These are phyloP conservation scores for Engystomops pustulosus DNA, from an alignment of 2,113 vertebrate species.

Conservation along the genomic window DNA sequence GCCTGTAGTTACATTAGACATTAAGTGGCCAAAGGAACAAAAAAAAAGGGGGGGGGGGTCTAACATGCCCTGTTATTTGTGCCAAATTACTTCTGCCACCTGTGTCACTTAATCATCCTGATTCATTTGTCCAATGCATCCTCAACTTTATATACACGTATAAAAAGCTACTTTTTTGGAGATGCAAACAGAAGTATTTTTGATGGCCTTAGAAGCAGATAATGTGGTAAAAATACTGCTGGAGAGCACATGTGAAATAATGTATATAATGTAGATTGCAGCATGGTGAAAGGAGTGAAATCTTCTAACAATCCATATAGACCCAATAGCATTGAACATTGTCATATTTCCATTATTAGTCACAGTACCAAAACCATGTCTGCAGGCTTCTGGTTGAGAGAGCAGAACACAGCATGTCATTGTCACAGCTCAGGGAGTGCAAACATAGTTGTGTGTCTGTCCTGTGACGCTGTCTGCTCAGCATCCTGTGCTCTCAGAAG, in stretches of 20 bases:
- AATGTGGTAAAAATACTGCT: too few species aligned
- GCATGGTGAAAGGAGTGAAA: background rate
- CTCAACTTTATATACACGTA: too few species aligned
- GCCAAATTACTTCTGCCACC: too few species aligned
- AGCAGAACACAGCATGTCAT: constrained; percentile 46
- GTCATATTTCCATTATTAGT: constrained; percentile 17
- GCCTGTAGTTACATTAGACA: too few species aligned
- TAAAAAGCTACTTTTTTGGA: too few species aligned
- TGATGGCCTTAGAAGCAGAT: too few species aligned
- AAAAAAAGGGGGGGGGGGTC: too few species aligned
- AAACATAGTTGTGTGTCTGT: constrained; percentile 39
- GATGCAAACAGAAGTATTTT: too few species aligned
- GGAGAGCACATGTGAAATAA: background rate
- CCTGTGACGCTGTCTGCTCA: constrained; percentile 37
- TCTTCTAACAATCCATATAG: background rate
- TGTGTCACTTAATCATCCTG: too few species aligned
- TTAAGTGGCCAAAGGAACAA: too few species aligned
- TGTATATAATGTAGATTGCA: background rate
- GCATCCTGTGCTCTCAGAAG: constrained; percentile 35
- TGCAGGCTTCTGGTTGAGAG: constrained; percentile 29
- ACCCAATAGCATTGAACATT: background rate
- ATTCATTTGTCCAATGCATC: too few species aligned
- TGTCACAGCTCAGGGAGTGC: constrained; percentile 39
- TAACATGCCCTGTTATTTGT: too few species aligned
- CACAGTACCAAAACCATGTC: constrained; percentile 1